Evolutionary conservation across 1,140 invertebrate species (phyloP), one percentile per base, ranked within the genome.

Genomic region (Micrasema minimum): DNA sequence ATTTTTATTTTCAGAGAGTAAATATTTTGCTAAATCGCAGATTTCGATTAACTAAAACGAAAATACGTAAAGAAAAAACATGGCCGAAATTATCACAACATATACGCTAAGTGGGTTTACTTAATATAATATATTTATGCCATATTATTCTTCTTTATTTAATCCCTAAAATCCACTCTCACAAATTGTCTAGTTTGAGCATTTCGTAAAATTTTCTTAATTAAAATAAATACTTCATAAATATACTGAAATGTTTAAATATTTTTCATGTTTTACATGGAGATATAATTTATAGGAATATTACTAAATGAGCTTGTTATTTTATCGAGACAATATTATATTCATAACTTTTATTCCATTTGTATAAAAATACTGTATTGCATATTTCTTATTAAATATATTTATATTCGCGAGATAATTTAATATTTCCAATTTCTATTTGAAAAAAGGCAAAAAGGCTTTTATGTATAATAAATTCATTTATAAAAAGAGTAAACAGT

Each of bases 1-100:
- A 38, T 20, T 23, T 14, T 48, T 48, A n/a, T 66, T 51, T 66
- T 66, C 6, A 20, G 35, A 38, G 12, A 45, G 57, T 48, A 53
- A 37, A 46, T 46, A 68, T 68, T 43, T 67, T n/a, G 12, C 65
- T 69, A 59, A 67, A 69, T 53, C 53, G 31, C 14, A 38, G 48
- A 41, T 69, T 69, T 59, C 26, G 31, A 57, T 31, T 69, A 16
- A 18, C 26, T 16, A 11, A 12, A 31, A 4, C 22, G 50, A 45
- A 67, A 55, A 55, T 51, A 35, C 22, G 26, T 55, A 20, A 55
- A 69, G 59, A 69, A 22, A 61, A 48, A 69, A 69, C 51, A 69
- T 69, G 66, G 66, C 66, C 55, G 50, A 69, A 69, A 48, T 69
- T 61, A 69, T 69, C 66, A 69, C 66, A 69, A 59, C 31, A 59